These are phyloP conservation scores for Alviniconcha strummeri DNA, from an alignment of 2,888 invertebrate species.

Conservation along the genomic window DNA sequence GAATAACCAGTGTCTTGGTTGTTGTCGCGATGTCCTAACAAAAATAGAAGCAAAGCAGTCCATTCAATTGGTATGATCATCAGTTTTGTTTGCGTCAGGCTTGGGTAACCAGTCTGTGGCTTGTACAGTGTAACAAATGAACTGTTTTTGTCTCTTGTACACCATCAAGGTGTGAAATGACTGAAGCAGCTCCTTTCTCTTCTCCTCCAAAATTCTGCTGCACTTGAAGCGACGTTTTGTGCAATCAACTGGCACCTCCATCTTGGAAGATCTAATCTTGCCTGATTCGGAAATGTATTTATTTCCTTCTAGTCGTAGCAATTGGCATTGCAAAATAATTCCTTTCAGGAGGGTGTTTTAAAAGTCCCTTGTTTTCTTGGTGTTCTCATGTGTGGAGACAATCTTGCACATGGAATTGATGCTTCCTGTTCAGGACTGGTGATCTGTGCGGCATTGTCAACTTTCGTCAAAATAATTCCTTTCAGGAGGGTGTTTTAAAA, in stretches of 20 bases:
- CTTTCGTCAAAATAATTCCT: background rate
- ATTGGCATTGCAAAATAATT: background rate
- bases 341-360: background rate
- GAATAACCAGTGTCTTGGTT: no score
- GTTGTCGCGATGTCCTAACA: no score
- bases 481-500: no score
- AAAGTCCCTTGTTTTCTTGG: background rate
- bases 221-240: background rate
- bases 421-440: background rate
- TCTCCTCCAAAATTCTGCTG: background rate
- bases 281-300: background rate
- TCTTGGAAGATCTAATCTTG: background rate
- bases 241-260: background rate
- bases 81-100: no score
- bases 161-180: background rate
- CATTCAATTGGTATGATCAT: no score
- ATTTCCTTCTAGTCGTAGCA: background rate
- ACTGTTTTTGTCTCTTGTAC: background rate
- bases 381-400: no score
- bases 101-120: no score
- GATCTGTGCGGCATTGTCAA: background rate
- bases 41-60: no score
- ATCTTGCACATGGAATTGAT: background rate
- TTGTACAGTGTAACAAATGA: background rate
- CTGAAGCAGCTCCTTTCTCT: background rate